Evolutionary conservation across 2,888 invertebrate genomes (phyloP), one percentile per base, ranked within the genome.

Genomic region (Heliconius cydno): DNA sequence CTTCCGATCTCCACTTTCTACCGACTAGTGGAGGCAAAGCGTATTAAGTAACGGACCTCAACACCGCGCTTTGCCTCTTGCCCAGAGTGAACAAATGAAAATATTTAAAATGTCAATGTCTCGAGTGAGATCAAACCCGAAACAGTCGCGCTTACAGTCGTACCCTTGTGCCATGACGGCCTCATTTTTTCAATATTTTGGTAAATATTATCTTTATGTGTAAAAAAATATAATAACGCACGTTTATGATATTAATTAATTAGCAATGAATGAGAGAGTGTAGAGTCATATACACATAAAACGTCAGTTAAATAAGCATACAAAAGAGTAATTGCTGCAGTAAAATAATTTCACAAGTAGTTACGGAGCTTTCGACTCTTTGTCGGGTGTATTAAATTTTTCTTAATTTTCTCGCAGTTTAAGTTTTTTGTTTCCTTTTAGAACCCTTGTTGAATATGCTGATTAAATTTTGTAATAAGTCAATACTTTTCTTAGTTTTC

Each of bases 351-450:
- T 73, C 57, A 30, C 72, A 73, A 30, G 34, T 73, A 73, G 7
- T 73, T 72, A 57, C n/a, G 34, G n/a, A 57, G 72, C 46, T 72
- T 72, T 57, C 72, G n/a, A 72, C 72, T 57, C 30, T 57, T 60
- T 73, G 57, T 57, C 34, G 30, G 34, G 13, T 70, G 6, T 41
- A 41, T 38, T 68, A 57, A 30, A 34, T 22, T 13, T 57, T 73
- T 30, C 30, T 34, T 57, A n/a, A 34, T 57, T 10, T 57, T 73
- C n/a, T 70, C 70, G 41, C 41, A 25, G 63, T 6, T 63, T 63
- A 63, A 28, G 6, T 12, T 13, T 63, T 6, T 28, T 28, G 12
- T 28, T 65, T 63, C 28, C 13, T 25, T 12, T 65, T 65, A 13
- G 15, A 25, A 13, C 5, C 6, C 15, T 6, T 15, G 28, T 13